Evolutionary conservation across 2,113 vertebrate genomes (phyloP).

Genomic region (Xerus inauris): DNA sequence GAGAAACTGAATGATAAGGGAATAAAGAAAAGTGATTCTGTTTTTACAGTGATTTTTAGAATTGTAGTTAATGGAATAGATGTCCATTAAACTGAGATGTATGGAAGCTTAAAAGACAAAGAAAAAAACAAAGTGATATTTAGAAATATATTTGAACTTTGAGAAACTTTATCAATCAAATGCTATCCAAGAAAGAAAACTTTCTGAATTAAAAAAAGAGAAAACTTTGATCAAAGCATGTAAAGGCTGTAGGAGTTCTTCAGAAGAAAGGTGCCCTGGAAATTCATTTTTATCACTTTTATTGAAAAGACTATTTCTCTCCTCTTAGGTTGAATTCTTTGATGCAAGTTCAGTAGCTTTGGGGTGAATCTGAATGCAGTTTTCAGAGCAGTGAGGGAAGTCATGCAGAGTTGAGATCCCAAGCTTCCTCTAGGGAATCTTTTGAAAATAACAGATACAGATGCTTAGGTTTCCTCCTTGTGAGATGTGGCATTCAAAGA

Average conservation of each 20-base stretch:
- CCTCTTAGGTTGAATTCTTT: conserved; percentile 53
- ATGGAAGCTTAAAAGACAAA: background rate
- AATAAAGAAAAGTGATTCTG: background rate
- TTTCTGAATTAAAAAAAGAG: background rate
- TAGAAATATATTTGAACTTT: conserved; percentile 39
- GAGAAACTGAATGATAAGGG: background rate
- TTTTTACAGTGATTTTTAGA: background rate
- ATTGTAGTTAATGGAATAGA: background rate
- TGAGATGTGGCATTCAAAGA: background rate
- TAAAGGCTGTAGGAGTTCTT: conserved; percentile 56
- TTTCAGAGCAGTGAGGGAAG: conserved; percentile 49
- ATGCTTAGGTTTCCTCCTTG: background rate
- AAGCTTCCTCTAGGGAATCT: conserved; percentile 34
- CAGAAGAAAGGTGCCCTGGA: conserved; percentile 38
- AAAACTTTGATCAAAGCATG: background rate
- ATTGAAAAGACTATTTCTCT: conserved; percentile 65
- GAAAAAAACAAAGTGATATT: conserved; percentile 49
- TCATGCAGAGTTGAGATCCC: background rate
- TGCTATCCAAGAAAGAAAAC: conserved; percentile 8
- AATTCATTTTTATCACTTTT: conserved; percentile 68
- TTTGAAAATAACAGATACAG: conserved; percentile 60
- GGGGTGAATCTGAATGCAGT: conserved; percentile 47
- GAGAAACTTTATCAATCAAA: conserved; percentile 60
- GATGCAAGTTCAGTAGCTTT: conserved; percentile 52
- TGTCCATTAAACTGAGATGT: background rate